A percentile compares a stretch with the other conserved stretches of the same genome.
Conservation (phyloP, 2,113 vertebrate species). For the Rhombomys opimus region DNA sequence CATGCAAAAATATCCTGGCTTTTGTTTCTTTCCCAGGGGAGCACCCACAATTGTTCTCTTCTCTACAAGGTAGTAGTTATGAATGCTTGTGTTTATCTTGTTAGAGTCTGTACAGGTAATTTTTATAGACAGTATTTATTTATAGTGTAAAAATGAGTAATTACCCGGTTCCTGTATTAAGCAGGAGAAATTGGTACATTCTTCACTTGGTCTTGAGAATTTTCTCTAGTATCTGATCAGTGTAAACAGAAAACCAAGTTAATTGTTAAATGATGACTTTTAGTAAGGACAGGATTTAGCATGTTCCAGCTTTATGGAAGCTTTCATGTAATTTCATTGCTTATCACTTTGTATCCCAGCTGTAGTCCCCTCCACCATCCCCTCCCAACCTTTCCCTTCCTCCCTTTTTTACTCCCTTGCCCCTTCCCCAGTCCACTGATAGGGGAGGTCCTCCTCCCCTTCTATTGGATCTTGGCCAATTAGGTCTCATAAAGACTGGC, state of each 20-base stretch:
- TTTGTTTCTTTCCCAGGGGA: not conserved
- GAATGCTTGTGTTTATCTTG: not conserved
- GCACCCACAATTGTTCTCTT: not conserved
- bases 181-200: conserved; percentile 2
- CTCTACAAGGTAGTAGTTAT: not conserved
- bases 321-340: not conserved
- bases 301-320: not conserved
- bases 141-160: not conserved
- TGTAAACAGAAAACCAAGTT: not conserved
- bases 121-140: not conserved
- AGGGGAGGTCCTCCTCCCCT: too few relatives aligned
- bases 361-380: too few relatives aligned
- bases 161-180: not conserved
- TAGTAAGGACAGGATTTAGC: not conserved
- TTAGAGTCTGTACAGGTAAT: not conserved
- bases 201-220: not conserved
- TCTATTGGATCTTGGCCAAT: too few relatives aligned
- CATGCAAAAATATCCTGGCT: not conserved
- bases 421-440: too few relatives aligned
- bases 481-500: too few relatives aligned
- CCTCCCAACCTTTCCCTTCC: too few relatives aligned
- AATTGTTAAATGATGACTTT: not conserved
- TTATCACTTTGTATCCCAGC: not conserved
- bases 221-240: not conserved
- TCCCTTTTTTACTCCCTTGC: too few relatives aligned